Percentiles rank a stretch among this genome's conserved stretches.
Evolutionary conservation across 92 coral and sea anemone species (phyloP).

Genomic region (Ricordea florida): DNA sequence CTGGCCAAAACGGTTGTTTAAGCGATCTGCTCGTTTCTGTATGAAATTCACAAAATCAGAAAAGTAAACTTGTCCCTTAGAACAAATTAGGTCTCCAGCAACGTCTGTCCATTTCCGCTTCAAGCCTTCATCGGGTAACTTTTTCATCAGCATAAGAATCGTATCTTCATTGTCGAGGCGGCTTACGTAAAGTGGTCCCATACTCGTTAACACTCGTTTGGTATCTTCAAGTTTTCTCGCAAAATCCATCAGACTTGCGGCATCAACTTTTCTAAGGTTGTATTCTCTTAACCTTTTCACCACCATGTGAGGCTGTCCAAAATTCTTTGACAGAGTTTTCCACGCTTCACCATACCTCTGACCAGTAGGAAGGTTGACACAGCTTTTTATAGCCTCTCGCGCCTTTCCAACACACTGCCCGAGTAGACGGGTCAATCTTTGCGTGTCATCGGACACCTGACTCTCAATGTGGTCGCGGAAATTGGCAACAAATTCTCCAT

Average conservation of each 20-base stretch:
- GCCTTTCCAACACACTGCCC: slow-evolving; percentile 71
- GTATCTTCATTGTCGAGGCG: slow-evolving; percentile 52
- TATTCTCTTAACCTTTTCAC: slow-evolving; percentile 24
- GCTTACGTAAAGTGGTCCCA: slow-evolving; percentile 31
- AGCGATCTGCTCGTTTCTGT: slow-evolving; percentile 42
- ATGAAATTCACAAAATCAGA: slow-evolving; percentile 45
- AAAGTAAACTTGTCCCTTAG: slow-evolving; percentile 43
- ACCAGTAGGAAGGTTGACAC: slow-evolving; percentile 51
- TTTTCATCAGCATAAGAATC: slow-evolving; percentile 45
- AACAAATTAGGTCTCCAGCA: slow-evolving; percentile 48
- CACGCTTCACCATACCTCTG: slow-evolving; percentile 39
- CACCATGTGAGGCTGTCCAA: slow-evolving; percentile 59
- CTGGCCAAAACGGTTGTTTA: slow-evolving; percentile 51
- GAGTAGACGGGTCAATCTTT: slow-evolving; percentile 57
- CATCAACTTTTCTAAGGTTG: slow-evolving; percentile 36
- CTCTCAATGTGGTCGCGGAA: slow-evolving; percentile 58
- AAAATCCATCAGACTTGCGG: slow-evolving; percentile 44
- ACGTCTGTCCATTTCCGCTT: slow-evolving; percentile 50
- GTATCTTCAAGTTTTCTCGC: slow-evolving; percentile 49
- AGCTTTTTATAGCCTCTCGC: slow-evolving; percentile 38
- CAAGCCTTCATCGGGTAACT: slow-evolving; percentile 46
- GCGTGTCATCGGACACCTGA: slow-evolving; percentile 68
- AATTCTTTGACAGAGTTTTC: slow-evolving; percentile 39
- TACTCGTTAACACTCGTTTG: slow-evolving; percentile 28
- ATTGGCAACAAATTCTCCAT: slow-evolving; percentile 66